phyloP scores from a whole-genome alignment of 2,888 invertebrate species.

The Sminthurides aquaticus region DNA sequence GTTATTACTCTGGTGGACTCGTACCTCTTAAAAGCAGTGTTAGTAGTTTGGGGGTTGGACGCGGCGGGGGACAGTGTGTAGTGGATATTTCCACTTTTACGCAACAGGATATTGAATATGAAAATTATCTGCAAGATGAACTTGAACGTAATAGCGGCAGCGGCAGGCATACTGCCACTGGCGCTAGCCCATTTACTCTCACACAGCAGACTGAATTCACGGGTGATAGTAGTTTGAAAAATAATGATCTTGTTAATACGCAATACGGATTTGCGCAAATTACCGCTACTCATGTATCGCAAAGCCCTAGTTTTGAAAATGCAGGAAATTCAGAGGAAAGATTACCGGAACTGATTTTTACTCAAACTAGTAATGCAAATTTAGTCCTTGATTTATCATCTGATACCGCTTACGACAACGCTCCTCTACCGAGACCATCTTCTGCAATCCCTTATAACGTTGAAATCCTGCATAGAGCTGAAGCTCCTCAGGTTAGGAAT shows the following conservation, averaged over 20 bases:
- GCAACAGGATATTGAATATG: background rate
- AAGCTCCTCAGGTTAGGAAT: no score
- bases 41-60: background rate
- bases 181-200: no score
- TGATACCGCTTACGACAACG: background rate
- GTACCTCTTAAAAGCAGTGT: background rate
- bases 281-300: background rate
- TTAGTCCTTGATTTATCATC: background rate
- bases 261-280: background rate
- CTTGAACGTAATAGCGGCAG: background rate
- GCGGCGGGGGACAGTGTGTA: background rate
- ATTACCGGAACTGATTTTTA: background rate
- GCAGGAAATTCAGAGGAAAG: background rate
- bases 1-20: no score
- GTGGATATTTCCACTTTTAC: background rate
- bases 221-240: background rate
- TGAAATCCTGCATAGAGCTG: background rate
- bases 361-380: background rate
- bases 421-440: conserved; percentile 13
- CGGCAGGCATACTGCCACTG: background rate
- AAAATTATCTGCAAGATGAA: background rate
- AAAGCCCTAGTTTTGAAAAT: no score
- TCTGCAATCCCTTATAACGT: conserved; percentile 12
- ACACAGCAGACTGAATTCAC: background rate
- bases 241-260: background rate